Evolutionary conservation across 2,888 invertebrate genomes (phyloP).

Genomic region (Xanthostigma xanthostigma): DNA sequence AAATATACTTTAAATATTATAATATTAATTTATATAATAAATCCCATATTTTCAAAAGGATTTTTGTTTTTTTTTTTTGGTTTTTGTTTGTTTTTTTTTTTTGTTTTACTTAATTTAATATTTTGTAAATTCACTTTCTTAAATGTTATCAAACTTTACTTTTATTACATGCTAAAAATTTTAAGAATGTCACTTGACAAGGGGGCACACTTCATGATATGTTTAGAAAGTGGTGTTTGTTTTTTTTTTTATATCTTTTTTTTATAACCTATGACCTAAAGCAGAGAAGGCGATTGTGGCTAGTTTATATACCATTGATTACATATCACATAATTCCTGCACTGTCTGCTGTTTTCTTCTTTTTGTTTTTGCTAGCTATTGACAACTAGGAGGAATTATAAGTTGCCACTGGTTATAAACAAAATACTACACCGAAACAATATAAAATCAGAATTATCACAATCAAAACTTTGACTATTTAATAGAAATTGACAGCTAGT

Average conservation of each 20-base stretch:
- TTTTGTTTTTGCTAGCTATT: no score
- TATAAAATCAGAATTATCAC: no score
- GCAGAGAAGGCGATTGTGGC: slow-evolving; percentile 38
- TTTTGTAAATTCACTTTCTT: slow-evolving; percentile 30
- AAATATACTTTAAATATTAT: slow-evolving; percentile 1
- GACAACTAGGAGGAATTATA: no score
- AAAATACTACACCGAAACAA: no score
- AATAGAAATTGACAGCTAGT: no score
- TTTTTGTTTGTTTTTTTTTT: no score
- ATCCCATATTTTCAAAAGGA: slow-evolving; percentile 5
- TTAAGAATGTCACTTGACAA: slow-evolving; percentile 44
- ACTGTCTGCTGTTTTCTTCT: neutral
- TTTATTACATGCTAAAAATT: slow-evolving; percentile 30
- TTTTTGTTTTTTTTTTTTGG: slow-evolving; percentile 1
- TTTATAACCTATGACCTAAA: slow-evolving; percentile 31
- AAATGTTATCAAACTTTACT: slow-evolving; percentile 32
- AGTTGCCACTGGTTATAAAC: no score
- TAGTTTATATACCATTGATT: slow-evolving; percentile 29
- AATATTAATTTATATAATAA: slow-evolving; percentile 2
- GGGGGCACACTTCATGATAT: slow-evolving; percentile 67
- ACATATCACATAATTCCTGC: slow-evolving; percentile 21
- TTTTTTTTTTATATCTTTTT: slow-evolving; percentile 31
- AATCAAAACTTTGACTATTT: no score
- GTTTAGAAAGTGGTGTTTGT: slow-evolving; percentile 62
- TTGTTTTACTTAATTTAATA: slow-evolving; percentile 2